Evolutionary conservation across 2,113 vertebrate genomes (phyloP).

Genomic region (Tachuris rubrigastra): DNA sequence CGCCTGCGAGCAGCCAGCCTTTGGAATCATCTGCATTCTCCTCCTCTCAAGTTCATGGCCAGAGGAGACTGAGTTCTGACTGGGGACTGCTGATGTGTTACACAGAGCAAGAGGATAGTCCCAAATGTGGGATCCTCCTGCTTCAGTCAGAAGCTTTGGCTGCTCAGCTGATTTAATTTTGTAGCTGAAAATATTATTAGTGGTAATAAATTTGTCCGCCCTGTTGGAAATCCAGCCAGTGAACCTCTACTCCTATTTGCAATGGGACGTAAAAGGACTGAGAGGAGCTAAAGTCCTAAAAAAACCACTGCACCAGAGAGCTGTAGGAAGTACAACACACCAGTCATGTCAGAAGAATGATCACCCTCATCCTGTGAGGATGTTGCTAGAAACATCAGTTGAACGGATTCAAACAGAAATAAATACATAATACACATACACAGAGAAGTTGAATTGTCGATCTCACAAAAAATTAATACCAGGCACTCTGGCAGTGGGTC

Average conservation of each 20-base stretch:
- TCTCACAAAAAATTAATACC: neutral
- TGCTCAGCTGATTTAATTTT: conserved; percentile 29
- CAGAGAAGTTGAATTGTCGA: fast-evolving
- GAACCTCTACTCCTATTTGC: conserved; percentile 22
- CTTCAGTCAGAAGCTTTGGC: conserved; percentile 29
- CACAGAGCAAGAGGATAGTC: conserved; percentile 21
- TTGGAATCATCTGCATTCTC: neutral
- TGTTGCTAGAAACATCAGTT: neutral
- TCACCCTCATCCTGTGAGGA: neutral
- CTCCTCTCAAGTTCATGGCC: neutral
- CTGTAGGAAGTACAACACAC: neutral
- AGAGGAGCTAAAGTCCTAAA: neutral
- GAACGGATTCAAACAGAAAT: neutral
- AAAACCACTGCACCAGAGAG: neutral
- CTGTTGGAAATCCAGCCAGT: conserved; percentile 27
- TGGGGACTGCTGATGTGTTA: conserved; percentile 1
- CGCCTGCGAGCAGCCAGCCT: neutral
- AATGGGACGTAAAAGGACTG: neutral
- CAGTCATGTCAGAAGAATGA: conserved; percentile 33
- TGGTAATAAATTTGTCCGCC: neutral
- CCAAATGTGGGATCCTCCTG: conserved; percentile 26
- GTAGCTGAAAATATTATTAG: conserved; percentile 59
- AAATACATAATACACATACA: neutral
- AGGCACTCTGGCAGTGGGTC: neutral
- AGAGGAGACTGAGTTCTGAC: neutral